Conservation (phyloP, 35 echinoderm and acorn worm genomes). For the Lytechinus variegatus region DNA sequence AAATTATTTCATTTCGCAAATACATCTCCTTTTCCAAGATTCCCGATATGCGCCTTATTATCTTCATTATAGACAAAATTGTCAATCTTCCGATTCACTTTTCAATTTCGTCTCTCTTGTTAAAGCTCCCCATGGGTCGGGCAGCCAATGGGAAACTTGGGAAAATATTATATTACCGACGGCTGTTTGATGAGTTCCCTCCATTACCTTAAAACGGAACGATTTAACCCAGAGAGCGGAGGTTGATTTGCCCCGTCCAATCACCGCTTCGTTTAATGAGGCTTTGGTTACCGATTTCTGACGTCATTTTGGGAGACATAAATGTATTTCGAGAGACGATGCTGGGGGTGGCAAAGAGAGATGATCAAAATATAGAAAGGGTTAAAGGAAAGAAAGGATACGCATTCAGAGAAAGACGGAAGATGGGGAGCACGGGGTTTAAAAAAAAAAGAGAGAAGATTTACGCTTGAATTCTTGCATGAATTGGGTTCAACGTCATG, state of each 20-base stretch:
- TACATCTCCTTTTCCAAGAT: not conserved
- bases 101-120: not conserved
- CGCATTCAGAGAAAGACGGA: not conserved
- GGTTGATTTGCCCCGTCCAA: not conserved
- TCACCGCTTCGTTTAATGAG: slow-evolving; percentile 25
- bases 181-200: slow-evolving; percentile 14
- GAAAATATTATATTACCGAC: not conserved
- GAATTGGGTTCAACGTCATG: too few species aligned
- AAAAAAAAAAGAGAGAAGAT: too few species aligned
- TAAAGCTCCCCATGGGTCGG: not conserved
- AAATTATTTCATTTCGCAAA: too few species aligned
- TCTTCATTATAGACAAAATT: not conserved
- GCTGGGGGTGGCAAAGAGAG: not conserved
- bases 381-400: too few species aligned
- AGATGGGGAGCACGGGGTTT: not conserved
- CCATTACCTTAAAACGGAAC: not conserved
- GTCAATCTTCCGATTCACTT: not conserved
- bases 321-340: not conserved
- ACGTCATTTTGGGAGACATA: slow-evolving; percentile 6
- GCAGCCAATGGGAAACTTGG: not conserved
- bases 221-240: not conserved
- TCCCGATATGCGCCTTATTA: not conserved
- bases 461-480: too few species aligned
- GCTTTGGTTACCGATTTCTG: not conserved
- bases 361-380: not conserved